Conservation (phyloP, 1,140 invertebrate genomes). For the Samia ricini region DNA sequence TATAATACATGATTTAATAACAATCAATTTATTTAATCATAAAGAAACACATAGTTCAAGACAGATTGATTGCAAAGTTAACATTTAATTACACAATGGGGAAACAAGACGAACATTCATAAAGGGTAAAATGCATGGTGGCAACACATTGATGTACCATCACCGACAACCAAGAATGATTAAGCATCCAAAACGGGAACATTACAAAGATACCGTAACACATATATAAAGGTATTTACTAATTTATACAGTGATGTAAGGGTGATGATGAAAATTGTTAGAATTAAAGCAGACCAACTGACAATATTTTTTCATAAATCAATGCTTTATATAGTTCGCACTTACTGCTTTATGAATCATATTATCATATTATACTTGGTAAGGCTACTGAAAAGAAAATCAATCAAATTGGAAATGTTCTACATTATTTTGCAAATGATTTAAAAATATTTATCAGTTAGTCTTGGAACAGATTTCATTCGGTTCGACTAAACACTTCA, state of each 20-base stretch:
- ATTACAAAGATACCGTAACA: constrained; percentile 54
- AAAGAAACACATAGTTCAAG: neutral
- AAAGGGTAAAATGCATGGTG: constrained; percentile 51
- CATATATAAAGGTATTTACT: constrained; percentile 10
- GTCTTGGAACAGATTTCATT: neutral
- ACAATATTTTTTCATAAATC: neutral
- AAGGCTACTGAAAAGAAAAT: neutral
- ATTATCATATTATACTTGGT: neutral
- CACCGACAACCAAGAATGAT: constrained; percentile 78
- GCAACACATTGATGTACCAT: constrained; percentile 59
- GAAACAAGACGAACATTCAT: constrained; percentile 38
- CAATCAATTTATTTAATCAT: neutral
- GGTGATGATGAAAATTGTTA: constrained; percentile 6
- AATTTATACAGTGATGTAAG: constrained; percentile 6
- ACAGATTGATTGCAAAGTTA: neutral
- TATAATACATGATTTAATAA: neutral
- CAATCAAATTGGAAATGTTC: neutral
- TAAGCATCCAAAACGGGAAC: constrained; percentile 71
- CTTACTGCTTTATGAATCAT: neutral
- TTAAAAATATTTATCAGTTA: neutral
- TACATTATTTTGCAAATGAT: neutral
- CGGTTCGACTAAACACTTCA: neutral
- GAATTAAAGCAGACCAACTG: neutral
- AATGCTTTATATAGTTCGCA: neutral
- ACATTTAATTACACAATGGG: neutral